Base-by-base conservation (phyloP, 2,113 vertebrate species). In the Podarcis raffonei region DNA sequence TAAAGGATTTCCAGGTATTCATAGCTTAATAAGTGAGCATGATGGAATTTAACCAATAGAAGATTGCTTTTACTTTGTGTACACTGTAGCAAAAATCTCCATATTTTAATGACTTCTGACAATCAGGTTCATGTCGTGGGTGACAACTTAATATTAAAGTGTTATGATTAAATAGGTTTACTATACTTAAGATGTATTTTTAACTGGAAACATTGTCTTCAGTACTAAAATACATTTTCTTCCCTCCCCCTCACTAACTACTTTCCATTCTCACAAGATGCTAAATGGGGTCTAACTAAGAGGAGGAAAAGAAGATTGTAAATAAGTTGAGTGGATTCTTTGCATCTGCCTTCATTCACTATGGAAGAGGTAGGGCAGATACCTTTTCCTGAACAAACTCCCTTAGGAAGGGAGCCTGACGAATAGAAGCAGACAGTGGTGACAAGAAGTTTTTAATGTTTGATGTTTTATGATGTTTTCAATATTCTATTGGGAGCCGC, bases 1-100 rank as follows among this genome's bases (percentile, higher is more conserved):
- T 92, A 88, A 93, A 87, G 89, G 91, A 94, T 91, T 86, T 93
- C 81, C 90, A 93, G 92, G 87, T 94, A 91, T 94, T 95, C 92
- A 84, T 86, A 95, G 90, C 84, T 95, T 93, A 94, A 69, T 93
- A 92, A 92, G 87, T 91, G 94, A 90, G 53, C 89, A 87, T 74
- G 82, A 79, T 84, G 89, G 91, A 94, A 84, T 89, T 91, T 90
- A 90, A 76, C 66, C 85, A 90, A 85, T 82, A 88, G 91, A 90
- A 62, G 91, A 25, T 85, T 89, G 93, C 91, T 76, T n/a, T 90
- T 92, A 86, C 76, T 57, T 37, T 85, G 27, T 68, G 68, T 69
- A 59, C 2, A 86, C 74, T 77, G 0, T 81, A 83, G 71, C 84
- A 87, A 87, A 93, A 93, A 81, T 69, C 0, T 89, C 53, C 1